Evolutionary conservation across 2,113 vertebrate species (phyloP), one percentile per base, ranked within the genome.

Genomic region (Cephalopholis sonnerati): DNA sequence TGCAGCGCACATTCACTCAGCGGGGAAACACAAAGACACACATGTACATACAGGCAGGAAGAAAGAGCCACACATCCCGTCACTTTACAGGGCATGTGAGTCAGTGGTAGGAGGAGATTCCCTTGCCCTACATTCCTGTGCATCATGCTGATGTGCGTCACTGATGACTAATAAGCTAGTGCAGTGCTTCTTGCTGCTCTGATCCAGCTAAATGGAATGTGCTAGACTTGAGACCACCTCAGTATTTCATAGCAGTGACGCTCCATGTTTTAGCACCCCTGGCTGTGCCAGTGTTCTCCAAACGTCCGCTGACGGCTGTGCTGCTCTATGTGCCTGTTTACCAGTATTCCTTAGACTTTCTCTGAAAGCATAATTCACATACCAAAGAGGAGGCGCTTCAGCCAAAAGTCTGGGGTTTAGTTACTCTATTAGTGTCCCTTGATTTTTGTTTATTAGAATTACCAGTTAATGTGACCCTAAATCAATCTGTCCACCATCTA

Each of bases 31-130:
- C 22, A 32, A 25, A 58, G 20, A 46, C 51, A 41, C 16, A 68
- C 41, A 41, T n/a, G 67, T 18, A 57, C 29, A 59, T 16, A 20
- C 20, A 73, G 2, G 62, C 11, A 46, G 3, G 17, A 3, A 71
- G 22, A 78, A 6, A 66, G 20, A 59, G 57, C 64, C 69, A 77
- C 76, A 68, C 84, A 69, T 58, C 75, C 68, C 70, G 77, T 76
- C 51, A 68, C 41, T 74, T 55, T 27, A 10, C 74, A 61, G 81
- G 61, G 57, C 66, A 77, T 62, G 74, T 77, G 87, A 92, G 89
- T 91, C 90, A 90, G 90, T 39, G 87, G 87, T 91, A 91, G 94
- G 93, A 93, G 90, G 93, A 95, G 92, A 94, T 93, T 93, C 92
- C 93, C 92, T 80, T 92, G 94, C 76, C 92, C 94, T 95, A 94